A percentile compares a stretch with the other conserved stretches of the same genome.
Evolutionary conservation across 2,113 vertebrate genomes (phyloP).

Genomic region (Aldabrachelys gigantea): DNA sequence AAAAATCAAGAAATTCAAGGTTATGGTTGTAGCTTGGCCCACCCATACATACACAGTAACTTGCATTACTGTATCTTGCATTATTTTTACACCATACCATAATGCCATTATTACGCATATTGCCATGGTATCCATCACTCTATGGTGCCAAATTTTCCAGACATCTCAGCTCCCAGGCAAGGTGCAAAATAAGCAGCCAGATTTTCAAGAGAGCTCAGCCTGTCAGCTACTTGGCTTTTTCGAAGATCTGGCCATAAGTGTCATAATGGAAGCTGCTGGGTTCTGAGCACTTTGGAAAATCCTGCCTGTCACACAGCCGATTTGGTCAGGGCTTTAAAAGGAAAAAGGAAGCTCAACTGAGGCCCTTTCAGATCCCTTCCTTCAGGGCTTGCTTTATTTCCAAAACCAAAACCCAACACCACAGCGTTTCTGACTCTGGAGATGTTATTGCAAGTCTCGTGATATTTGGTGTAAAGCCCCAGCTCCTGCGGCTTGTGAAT

Average conservation of each 20-base stretch:
- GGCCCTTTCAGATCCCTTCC: background rate
- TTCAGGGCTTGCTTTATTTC: slow-evolving; percentile 15
- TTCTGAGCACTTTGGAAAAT: slow-evolving; percentile 1
- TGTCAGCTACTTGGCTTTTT: slow-evolving; percentile 45
- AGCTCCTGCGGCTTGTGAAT: slow-evolving; percentile 17
- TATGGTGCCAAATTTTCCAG: slow-evolving; percentile 63
- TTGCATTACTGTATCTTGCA: slow-evolving; percentile 59
- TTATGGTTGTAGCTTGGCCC: slow-evolving; percentile 58
- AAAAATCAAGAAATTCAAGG: slow-evolving; percentile 46
- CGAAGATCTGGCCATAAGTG: slow-evolving; percentile 43
- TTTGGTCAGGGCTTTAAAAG: background rate
- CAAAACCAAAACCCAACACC: slow-evolving; percentile 15
- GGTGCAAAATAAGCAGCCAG: slow-evolving; percentile 45
- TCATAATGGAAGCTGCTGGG: slow-evolving; percentile 8
- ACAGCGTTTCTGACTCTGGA: background rate
- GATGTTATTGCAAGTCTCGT: background rate
- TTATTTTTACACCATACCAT: slow-evolving; percentile 65
- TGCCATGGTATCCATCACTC: slow-evolving; percentile 65
- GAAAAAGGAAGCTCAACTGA: background rate
- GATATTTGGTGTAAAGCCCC: background rate
- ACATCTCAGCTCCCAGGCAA: slow-evolving; percentile 56
- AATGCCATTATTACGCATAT: slow-evolving; percentile 64
- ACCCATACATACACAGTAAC: slow-evolving; percentile 37
- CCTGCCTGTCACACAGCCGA: background rate
- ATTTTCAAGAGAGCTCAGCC: background rate